Conservation (phyloP, 2,113 vertebrate genomes). For the Micromys minutus region DNA sequence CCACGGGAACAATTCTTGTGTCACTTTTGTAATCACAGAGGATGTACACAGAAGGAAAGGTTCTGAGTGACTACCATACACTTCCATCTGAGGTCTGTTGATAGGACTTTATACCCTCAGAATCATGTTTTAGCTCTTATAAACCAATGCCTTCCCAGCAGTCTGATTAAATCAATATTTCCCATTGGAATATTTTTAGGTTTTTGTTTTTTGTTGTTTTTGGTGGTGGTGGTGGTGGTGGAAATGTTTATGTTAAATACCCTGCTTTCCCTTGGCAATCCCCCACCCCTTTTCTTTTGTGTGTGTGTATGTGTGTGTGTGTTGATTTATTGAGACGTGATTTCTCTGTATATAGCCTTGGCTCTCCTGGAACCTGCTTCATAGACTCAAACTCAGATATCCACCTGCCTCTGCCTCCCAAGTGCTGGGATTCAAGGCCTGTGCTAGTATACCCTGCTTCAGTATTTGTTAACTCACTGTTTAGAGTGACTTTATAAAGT, state of each 20-base stretch:
- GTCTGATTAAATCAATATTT: not conserved
- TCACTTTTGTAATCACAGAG: not conserved
- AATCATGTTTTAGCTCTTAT: not conserved
- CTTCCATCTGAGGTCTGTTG: not conserved
- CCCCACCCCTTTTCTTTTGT: not conserved
- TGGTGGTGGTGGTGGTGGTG: too few relatives aligned
- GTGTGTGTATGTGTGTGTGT: too few relatives aligned
- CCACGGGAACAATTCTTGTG: not conserved
- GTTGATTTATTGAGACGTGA: not conserved
- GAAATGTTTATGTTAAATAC: not conserved
- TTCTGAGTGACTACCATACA: not conserved
- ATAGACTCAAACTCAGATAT: not conserved
- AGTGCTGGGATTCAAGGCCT: not conserved
- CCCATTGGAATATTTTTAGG: not conserved
- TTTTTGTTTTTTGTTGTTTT: not conserved
- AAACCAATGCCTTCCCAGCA: conserved; percentile 3
- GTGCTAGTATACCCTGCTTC: not conserved
- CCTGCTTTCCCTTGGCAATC: not conserved
- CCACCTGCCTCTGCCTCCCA: not conserved
- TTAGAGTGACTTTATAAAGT: conserved; percentile 21
- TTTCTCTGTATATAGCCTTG: not conserved
- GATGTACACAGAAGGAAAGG: not conserved
- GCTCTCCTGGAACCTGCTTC: not conserved
- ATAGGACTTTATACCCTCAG: not conserved
- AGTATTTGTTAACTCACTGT: conserved; percentile 1